Percentiles rank a stretch among this genome's conserved stretches.
Evolutionary conservation across 2,888 invertebrate species (phyloP).

Genomic region (Sylvicola cinctus): DNA sequence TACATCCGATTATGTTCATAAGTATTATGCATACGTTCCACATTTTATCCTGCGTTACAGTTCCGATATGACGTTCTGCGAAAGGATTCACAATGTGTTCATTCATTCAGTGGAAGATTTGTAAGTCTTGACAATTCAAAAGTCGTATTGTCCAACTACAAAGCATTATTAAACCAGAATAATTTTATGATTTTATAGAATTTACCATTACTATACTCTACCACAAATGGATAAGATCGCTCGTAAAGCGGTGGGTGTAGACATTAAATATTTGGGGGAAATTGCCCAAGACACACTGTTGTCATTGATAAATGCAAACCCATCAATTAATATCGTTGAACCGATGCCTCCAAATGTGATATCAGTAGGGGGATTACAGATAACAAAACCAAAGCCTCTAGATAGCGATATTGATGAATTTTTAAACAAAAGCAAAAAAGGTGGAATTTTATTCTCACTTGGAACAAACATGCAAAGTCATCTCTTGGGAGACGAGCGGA

Average conservation of each 20-base stretch:
- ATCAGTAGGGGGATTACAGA: conserved; percentile 21
- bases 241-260: no score
- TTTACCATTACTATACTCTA: conserved; percentile 3
- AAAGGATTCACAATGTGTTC: conserved; percentile 12
- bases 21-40: conserved; percentile 13
- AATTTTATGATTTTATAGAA: no score
- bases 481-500: conserved; percentile 8
- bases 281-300: conserved; percentile 12
- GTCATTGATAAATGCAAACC: conserved; percentile 18
- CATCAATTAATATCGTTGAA: conserved; percentile 15
- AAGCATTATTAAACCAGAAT: no score
- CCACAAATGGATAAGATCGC: not conserved
- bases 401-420: conserved; percentile 13
- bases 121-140: conserved; percentile 3
- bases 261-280: conserved; percentile 10
- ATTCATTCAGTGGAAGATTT: conserved; percentile 10
- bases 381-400: conserved; percentile 13
- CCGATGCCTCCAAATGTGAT: conserved; percentile 20
- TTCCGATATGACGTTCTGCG: conserved; percentile 11
- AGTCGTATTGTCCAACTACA: no score
- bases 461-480: conserved; percentile 15
- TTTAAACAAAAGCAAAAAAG: conserved; percentile 14
- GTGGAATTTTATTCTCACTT: conserved; percentile 19
- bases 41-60: conserved; percentile 8
- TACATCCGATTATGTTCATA: conserved; percentile 10